phyloP scores from a whole-genome alignment of 2,888 invertebrate genomes.

The Nomada ruficornis region DNA sequence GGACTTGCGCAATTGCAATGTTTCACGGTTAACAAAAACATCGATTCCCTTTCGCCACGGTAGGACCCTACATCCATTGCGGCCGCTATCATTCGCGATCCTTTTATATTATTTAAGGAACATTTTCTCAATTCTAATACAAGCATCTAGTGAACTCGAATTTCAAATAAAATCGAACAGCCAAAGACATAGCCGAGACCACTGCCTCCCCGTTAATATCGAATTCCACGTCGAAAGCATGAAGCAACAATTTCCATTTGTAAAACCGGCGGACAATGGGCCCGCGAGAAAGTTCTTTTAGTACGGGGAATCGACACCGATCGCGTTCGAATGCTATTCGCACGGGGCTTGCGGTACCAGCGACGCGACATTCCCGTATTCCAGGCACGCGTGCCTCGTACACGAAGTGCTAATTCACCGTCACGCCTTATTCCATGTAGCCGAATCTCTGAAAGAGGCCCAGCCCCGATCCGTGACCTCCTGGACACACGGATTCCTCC shows the following conservation, averaged over 20 bases:
- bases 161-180: too few relatives aligned
- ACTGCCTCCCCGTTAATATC: neutral
- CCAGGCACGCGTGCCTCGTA: slow-evolving; percentile 42
- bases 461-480: neutral
- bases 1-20: too few relatives aligned
- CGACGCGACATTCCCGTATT: slow-evolving; percentile 24
- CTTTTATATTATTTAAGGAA: too few relatives aligned
- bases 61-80: too few relatives aligned
- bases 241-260: neutral
- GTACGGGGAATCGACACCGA: slow-evolving; percentile 22
- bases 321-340: slow-evolving; percentile 40
- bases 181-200: neutral
- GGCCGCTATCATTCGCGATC: too few relatives aligned
- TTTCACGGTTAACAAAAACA: too few relatives aligned
- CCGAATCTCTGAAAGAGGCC: slow-evolving; percentile 37
- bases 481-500: slow-evolving; percentile 30
- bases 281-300: neutral
- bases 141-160: too few relatives aligned
- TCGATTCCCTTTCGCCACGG: too few relatives aligned
- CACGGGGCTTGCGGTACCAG: slow-evolving; percentile 41
- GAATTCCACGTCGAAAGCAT: neutral
- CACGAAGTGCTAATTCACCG: slow-evolving; percentile 55
- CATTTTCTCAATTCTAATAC: too few relatives aligned
- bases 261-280: neutral
- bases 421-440: slow-evolving; percentile 40